Percentiles rank a stretch among this genome's conserved stretches.
Evolutionary conservation across 2,888 invertebrate species (phyloP).

Genomic region (Gastracanthus pulcherrimus): DNA sequence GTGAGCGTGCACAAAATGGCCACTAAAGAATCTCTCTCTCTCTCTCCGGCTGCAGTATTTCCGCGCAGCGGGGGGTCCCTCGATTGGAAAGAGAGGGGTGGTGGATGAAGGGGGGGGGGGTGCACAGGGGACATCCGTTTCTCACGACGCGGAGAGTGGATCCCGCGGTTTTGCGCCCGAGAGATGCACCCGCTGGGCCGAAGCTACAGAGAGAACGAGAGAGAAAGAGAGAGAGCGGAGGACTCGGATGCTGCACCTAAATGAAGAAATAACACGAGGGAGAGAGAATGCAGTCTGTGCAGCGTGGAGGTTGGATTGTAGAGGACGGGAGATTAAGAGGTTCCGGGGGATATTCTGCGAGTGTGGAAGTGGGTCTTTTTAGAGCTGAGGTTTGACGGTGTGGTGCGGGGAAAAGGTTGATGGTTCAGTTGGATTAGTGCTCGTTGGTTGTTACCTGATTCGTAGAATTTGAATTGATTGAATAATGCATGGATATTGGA

Average conservation of each 20-base stretch:
- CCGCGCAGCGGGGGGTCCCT: conserved; percentile 45
- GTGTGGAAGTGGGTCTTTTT: conserved; percentile 54
- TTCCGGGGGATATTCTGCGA: conserved; percentile 49
- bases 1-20: conserved; percentile 45
- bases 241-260: conserved; percentile 56
- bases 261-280: conserved; percentile 68
- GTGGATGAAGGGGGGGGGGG: no score
- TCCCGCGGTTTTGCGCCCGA: background rate
- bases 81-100: background rate
- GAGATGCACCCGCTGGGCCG: conserved; percentile 48
- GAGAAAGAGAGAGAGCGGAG: background rate
- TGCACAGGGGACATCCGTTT: conserved; percentile 40
- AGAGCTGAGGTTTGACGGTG: background rate
- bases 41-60: conserved; percentile 2
- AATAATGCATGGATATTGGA: no score
- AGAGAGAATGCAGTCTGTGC: background rate
- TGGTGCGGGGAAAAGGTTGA: no score
- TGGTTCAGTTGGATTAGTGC: no score
- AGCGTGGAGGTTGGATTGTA: background rate
- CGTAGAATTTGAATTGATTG: no score
- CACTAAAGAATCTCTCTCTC: conserved; percentile 35
- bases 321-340: conserved; percentile 4
- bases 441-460: no score
- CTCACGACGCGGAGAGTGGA: conserved; percentile 21
- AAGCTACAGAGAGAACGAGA: background rate